These are phyloP conservation scores for Drusus annulatus DNA, from an alignment of 1,140 invertebrate species.

Conservation along the genomic window DNA sequence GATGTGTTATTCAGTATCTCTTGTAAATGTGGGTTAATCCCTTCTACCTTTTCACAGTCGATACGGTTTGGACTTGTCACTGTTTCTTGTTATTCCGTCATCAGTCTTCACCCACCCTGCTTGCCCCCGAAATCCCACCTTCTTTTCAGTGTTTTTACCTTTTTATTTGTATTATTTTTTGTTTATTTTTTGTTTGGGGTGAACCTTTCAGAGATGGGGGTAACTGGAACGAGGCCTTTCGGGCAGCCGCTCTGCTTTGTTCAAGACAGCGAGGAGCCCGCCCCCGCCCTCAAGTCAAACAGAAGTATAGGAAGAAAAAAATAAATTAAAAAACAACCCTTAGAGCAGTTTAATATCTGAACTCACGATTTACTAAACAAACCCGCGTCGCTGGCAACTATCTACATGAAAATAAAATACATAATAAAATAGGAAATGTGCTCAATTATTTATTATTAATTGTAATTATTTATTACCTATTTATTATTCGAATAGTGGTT, in stretches of 20 bases:
- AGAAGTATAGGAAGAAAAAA: slow-evolving; percentile 71
- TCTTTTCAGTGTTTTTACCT: slow-evolving; percentile 31
- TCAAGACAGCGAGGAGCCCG: slow-evolving; percentile 73
- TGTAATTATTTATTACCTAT: slow-evolving; percentile 15
- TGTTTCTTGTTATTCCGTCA: slow-evolving; percentile 22
- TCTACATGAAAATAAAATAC: neutral
- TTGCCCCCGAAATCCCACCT: slow-evolving; percentile 13
- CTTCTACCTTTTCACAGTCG: too few species aligned
- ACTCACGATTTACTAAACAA: slow-evolving; percentile 2
- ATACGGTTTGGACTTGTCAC: slow-evolving; percentile 30
- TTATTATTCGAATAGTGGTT: slow-evolving; percentile 20
- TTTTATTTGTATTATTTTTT: slow-evolving; percentile 63
- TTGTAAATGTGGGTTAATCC: too few species aligned
- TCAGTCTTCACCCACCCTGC: slow-evolving; percentile 16
- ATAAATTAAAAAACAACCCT: slow-evolving; percentile 57
- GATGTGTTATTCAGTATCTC: too few species aligned
- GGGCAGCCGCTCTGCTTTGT: slow-evolving; percentile 81
- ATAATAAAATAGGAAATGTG: slow-evolving; percentile 21
- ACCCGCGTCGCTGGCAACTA: neutral
- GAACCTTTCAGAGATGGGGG: slow-evolving; percentile 71
- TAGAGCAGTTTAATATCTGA: neutral
- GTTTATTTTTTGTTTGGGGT: slow-evolving; percentile 69
- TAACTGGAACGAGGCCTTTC: slow-evolving; percentile 80
- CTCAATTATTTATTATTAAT: slow-evolving; percentile 36
- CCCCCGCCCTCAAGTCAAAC: slow-evolving; percentile 69